A percentile compares a stretch with the other conserved stretches of the same genome.
phyloP scores from a whole-genome alignment of 2,797 vertebrate genomes.

The Sebastiscus albofasciatus region DNA sequence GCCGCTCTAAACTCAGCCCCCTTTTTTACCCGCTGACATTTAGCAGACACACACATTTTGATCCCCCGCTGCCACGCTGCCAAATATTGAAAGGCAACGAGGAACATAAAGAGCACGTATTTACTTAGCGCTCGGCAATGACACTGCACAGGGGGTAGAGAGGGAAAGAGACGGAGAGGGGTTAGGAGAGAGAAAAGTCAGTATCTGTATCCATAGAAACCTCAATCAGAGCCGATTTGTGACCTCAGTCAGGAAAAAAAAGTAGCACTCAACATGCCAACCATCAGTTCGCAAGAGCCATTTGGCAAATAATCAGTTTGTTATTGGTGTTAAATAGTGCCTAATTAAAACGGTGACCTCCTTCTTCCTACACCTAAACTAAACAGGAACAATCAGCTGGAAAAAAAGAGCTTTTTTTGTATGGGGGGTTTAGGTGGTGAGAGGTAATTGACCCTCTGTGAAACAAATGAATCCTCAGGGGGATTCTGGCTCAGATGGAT shows the following conservation, averaged over 20 bases:
- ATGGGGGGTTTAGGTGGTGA: slow-evolving; percentile 77
- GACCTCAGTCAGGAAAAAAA: slow-evolving; percentile 33
- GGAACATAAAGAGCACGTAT: slow-evolving; percentile 75
- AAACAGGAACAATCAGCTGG: slow-evolving; percentile 95
- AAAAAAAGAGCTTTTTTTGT: slow-evolving; percentile 35
- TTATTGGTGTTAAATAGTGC: slow-evolving; percentile 93
- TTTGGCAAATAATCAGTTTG: slow-evolving; percentile 93
- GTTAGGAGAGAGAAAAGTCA: slow-evolving; percentile 45
- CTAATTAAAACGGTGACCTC: slow-evolving; percentile 96
- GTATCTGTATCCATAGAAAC: slow-evolving; percentile 66
- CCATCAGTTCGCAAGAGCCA: slow-evolving; percentile 78
- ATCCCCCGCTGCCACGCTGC: slow-evolving; percentile 77
- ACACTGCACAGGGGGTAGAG: slow-evolving; percentile 62
- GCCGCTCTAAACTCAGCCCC: slow-evolving; percentile 69
- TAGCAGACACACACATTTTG: slow-evolving; percentile 77
- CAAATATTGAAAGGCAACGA: slow-evolving; percentile 77
- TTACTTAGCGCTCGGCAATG: slow-evolving; percentile 74
- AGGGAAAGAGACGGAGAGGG: slow-evolving; percentile 22
- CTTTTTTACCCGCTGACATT: slow-evolving; percentile 78
- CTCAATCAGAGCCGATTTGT: slow-evolving; percentile 66
- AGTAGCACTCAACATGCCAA: slow-evolving; percentile 33
- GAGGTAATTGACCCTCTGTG: slow-evolving; percentile 95
- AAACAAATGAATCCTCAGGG: slow-evolving; percentile 95
- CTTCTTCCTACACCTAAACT: slow-evolving; percentile 92
- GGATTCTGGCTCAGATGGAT: slow-evolving; percentile 91